These are phyloP conservation scores for Psylliodes chrysocephalus DNA, from an alignment of 2,888 invertebrate genomes.

Conservation along the genomic window DNA sequence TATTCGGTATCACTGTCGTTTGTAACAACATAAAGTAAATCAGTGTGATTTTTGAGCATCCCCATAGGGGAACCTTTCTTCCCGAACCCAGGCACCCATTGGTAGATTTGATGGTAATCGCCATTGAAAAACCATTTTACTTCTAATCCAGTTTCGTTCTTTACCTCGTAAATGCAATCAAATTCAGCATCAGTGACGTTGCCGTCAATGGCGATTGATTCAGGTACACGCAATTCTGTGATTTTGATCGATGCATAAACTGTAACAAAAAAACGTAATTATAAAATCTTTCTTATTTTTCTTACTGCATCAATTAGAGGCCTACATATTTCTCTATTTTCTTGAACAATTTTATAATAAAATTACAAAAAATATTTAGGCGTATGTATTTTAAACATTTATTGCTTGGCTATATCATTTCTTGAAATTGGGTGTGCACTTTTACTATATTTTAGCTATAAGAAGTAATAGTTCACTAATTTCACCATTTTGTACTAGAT, in stretches of 20 bases:
- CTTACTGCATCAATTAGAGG: too few species aligned
- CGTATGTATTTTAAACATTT: too few species aligned
- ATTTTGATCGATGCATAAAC: constrained; percentile 53
- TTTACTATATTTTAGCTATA: too few species aligned
- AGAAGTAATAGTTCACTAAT: too few species aligned
- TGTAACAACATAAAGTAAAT: constrained; percentile 62
- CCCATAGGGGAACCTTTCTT: constrained; percentile 57
- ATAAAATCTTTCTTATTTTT: too few species aligned
- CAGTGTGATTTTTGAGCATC: constrained; percentile 60
- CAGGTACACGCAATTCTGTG: constrained; percentile 52
- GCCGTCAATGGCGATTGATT: constrained; percentile 33
- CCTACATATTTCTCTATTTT: too few species aligned
- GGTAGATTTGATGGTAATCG: constrained; percentile 64
- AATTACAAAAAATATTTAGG: too few species aligned
- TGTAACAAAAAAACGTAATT: constrained; percentile 44
- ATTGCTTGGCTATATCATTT: too few species aligned
- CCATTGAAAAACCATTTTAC: constrained; percentile 66
- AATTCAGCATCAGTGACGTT: constrained; percentile 60
- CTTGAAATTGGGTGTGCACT: too few species aligned
- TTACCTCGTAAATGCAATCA: constrained; percentile 65
- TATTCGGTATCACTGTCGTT: constrained; percentile 63
- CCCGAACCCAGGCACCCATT: constrained; percentile 62
- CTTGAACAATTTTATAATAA: too few species aligned
- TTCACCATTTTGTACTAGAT: too few species aligned
- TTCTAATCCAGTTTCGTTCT: constrained; percentile 61